Conservation (phyloP, 2,113 vertebrate genomes). For the Emydura subglobosa region DNA sequence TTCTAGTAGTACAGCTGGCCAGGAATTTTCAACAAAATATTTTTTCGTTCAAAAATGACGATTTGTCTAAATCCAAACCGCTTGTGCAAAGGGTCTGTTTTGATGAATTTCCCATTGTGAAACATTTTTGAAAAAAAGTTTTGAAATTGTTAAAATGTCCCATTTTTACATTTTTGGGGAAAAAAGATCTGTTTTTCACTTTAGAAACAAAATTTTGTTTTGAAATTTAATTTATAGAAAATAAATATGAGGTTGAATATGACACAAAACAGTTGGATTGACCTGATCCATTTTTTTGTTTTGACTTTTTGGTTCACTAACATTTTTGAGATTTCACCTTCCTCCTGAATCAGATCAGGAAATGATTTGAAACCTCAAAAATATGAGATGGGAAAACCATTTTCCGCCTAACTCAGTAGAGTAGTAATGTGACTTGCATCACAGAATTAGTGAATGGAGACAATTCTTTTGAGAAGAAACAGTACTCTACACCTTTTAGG, state of each 20-base stretch:
- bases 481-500: neutral
- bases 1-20: neutral
- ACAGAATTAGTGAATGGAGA: neutral
- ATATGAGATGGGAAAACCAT: accelerated
- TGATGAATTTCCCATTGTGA: neutral
- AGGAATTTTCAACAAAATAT: neutral
- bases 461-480: neutral
- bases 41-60: neutral
- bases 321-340: neutral
- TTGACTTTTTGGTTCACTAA: neutral
- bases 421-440: neutral
- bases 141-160: neutral
- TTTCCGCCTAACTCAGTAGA: neutral
- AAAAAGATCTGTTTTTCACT: neutral
- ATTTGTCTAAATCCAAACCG: neutral
- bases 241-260: neutral
- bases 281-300: neutral
- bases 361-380: neutral
- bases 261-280: neutral
- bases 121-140: neutral
- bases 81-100: neutral
- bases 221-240: neutral
- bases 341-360: neutral
- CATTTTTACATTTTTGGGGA: neutral
- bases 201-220: neutral